A percentile compares a stretch with the other conserved stretches of the same genome.
These are phyloP conservation scores for Lycaon pictus DNA, from an alignment of 2,113 vertebrate species.

Conservation along the genomic window DNA sequence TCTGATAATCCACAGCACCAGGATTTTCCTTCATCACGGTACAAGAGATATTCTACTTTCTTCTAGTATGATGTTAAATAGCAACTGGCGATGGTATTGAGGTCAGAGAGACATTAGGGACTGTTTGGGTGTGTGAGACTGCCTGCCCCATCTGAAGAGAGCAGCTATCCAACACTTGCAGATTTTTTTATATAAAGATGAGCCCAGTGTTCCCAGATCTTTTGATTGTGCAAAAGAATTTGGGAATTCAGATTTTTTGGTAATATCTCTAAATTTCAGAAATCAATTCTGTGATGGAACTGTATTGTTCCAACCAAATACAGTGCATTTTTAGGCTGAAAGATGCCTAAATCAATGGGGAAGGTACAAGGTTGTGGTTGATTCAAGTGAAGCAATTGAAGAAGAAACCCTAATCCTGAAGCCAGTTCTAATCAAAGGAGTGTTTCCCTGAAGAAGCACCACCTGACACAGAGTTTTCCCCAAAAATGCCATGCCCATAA, in stretches of 20 bases:
- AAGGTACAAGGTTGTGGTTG: neutral
- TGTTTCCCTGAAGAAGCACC: neutral
- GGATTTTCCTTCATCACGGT: neutral
- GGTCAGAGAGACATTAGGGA: neutral
- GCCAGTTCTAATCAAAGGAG: neutral
- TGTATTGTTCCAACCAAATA: neutral
- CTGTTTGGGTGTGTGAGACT: neutral
- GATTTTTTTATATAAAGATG: neutral
- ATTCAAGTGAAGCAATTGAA: neutral
- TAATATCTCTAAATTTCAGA: neutral
- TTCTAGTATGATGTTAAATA: neutral
- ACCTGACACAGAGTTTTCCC: neutral
- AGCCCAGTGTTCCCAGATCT: neutral
- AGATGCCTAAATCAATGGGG: neutral
- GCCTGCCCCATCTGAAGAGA: neutral
- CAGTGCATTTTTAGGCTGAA: neutral
- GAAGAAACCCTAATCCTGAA: neutral
- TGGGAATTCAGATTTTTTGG: neutral
- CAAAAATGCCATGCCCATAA: neutral
- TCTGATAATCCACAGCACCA: neutral
- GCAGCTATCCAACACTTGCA: neutral
- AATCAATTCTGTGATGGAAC: neutral
- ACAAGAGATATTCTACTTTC: neutral
- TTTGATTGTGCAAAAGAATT: neutral
- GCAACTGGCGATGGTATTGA: neutral